A percentile compares a stretch with the other conserved stretches of the same genome.
Conservation (phyloP, 2,888 invertebrate genomes). For the Zaprionus lineosus region DNA sequence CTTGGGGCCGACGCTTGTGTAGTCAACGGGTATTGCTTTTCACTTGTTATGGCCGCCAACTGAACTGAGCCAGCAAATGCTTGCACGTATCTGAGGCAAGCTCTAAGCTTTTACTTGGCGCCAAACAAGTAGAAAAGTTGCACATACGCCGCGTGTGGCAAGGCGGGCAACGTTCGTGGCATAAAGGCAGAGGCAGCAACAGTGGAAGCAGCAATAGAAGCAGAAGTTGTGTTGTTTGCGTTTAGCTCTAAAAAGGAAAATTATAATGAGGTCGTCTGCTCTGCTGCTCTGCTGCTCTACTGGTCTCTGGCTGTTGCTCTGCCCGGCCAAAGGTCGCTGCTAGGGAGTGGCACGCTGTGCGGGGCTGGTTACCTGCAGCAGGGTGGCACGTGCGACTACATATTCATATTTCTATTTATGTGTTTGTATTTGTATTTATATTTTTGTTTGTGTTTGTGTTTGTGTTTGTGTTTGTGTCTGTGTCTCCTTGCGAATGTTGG, state of each 20-base stretch:
- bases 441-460: not conserved
- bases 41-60: too few relatives aligned
- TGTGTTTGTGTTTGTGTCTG: slow-evolving; percentile 10
- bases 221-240: slow-evolving; percentile 5
- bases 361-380: slow-evolving; percentile 26
- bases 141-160: slow-evolving; percentile 50
- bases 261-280: slow-evolving; percentile 69
- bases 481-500: slow-evolving; percentile 30
- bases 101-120: slow-evolving; percentile 12
- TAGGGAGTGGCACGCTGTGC: slow-evolving; percentile 1
- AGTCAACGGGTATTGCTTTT: too few relatives aligned
- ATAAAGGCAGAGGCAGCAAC: too few relatives aligned
- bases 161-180: slow-evolving; percentile 18
- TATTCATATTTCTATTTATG: not conserved
- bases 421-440: slow-evolving; percentile 7
- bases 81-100: not conserved
- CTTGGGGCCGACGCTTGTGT: too few relatives aligned
- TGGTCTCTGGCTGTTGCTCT: slow-evolving; percentile 34
- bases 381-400: slow-evolving; percentile 7
- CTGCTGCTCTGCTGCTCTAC: slow-evolving; percentile 25
- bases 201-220: too few relatives aligned
- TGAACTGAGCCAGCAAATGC: too few relatives aligned
- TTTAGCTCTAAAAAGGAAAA: slow-evolving; percentile 33
- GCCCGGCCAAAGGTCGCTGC: slow-evolving; percentile 46
- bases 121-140: slow-evolving; percentile 40